Base-by-base conservation (phyloP, 2,797 vertebrate species). In the Prunella strophiata region DNA sequence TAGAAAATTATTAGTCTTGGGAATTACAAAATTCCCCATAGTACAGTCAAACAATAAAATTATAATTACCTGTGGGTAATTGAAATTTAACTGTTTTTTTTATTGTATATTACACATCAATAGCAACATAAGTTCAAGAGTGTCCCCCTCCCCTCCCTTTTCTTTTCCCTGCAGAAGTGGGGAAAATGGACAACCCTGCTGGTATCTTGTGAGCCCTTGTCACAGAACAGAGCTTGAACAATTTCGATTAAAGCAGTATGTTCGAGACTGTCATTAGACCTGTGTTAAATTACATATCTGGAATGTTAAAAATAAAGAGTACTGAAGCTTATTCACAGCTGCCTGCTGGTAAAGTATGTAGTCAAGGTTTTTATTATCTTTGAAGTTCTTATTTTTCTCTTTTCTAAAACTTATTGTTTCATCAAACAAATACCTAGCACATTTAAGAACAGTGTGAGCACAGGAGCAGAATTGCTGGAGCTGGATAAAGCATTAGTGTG, bases 41-140 rank as follows among this genome's bases (percentile, higher is more conserved):
- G 98, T 96, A 98, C 94, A 97, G 97, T 98, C 98, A 98, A 97
- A 98, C 98, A 98, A 98, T 98, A 98, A 98, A 98, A 98, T 98
- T 98, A 98, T 98, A 98, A 98, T 98, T 98, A 98, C 98, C 98
- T 98, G 96, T 98, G 97, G 98, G 96, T 98, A 98, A 98, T 98
- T 98, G 98, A 98, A 98, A 98, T 98, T 98, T 98, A 98, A 98
- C 98, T 98, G 97, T 98, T 98, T 98, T 98, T 36, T 98, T 98
- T 98, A 98, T 98, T 98, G 97, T 98, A 98, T 98, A 98, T 98
- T 97, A 95, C 97, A 98, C 98, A 98, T 98, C 98, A 98, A 98
- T 98, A 98, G 98, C 97, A 98, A 98, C 96, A 94, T 95, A 98
- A 97, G 98, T 98, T 98, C 98, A 98, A 98, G 97, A 97, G 96